These are phyloP conservation scores for Oreamnos americanus DNA, from an alignment of 2,113 vertebrate genomes.

Conservation along the genomic window DNA sequence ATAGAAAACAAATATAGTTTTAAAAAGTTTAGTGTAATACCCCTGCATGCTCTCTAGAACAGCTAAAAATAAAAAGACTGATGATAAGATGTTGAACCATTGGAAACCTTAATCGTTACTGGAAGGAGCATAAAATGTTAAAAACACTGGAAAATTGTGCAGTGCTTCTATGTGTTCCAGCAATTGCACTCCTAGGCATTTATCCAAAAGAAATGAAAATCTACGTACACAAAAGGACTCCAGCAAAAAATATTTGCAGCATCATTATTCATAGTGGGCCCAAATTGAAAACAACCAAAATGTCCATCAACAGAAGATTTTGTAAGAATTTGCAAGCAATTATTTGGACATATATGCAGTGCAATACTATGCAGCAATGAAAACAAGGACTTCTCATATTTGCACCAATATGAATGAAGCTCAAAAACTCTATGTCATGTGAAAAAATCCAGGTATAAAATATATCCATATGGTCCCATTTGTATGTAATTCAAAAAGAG, in stretches of 20 bases:
- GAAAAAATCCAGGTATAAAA: neutral
- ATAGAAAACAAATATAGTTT: neutral
- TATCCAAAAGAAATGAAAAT: neutral
- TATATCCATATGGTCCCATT: fast-evolving
- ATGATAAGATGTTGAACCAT: neutral
- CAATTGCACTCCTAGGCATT: neutral
- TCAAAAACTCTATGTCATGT: neutral
- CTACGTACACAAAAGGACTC: neutral
- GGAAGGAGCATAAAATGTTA: neutral
- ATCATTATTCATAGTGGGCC: neutral
- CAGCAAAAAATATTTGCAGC: neutral
- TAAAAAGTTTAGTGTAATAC: neutral
- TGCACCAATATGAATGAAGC: neutral
- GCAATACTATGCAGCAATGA: no score
- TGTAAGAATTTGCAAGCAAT: neutral
- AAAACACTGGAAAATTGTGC: neutral
- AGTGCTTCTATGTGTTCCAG: no score
- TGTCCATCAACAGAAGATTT: neutral
- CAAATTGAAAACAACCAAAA: neutral
- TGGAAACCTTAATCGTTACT: neutral
- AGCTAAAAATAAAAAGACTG: neutral
- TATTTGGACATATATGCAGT: neutral
- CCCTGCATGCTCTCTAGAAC: neutral
- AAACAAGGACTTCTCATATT: neutral
- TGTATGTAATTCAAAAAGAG: neutral